Evolutionary conservation across 2,797 vertebrate genomes (phyloP), one percentile per base, ranked within the genome.

Genomic region (Mormyrus hasselquistii): DNA sequence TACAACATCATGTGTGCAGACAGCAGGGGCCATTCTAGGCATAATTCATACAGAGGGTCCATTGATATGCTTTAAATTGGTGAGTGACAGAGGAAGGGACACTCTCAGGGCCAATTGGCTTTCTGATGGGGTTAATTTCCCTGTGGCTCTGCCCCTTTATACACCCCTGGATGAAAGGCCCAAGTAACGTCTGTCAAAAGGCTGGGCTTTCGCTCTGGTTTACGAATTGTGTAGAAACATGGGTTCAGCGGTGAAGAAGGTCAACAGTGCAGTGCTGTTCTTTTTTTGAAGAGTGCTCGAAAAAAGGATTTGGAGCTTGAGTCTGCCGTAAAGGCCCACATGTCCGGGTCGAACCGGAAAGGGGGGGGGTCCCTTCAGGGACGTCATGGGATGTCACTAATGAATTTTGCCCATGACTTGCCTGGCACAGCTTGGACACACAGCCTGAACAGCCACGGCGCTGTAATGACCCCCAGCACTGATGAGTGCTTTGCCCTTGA

Each of bases 231-330:
- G 83, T 89, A 88, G 88, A 90, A 88, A 89, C 10, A 41, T 41
- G 47, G 25, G 47, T 89, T 44, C 86, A 76, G 38, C 94, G 95
- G 95, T 94, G 93, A 95, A 94, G 95, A 93, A 93, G 94, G 94
- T 94, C 91, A 89, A 93, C 91, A 90, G 90, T 93, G 91, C 91
- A 93, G 91, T 91, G 76, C 5, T 91, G 94, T 92, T 93, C 90
- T 92, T 89, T 94, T 96, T 96, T 95, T 9, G 95, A 93, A 91
- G 94, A 38, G 94, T 94, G 94, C 92, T 95, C 92, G 91, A 94
- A 92, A 93, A 94, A 91, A 90, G 89, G 87, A 22, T 22, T 91
- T 91, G 93, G 94, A 93, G 92, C 93, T 52, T 89, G 91, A 93
- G 93, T 93, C 93, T 93, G 93, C 90, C 86, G 90, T 91, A 38